Evolutionary conservation across 1,140 invertebrate genomes (phyloP), one percentile per base, ranked within the genome.

Genomic region (Glossosoma conforme): DNA sequence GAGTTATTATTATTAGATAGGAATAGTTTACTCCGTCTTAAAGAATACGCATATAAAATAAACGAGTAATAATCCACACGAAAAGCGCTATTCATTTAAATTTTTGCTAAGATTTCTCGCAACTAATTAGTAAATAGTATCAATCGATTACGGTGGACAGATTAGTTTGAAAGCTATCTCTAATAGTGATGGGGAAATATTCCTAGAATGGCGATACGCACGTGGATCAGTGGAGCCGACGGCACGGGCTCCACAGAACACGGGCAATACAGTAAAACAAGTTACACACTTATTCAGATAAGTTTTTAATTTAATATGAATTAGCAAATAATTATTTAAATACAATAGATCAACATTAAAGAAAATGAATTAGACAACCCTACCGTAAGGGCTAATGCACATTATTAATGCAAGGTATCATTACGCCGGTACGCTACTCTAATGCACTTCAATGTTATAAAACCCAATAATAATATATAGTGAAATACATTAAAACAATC

Each of bases 311-410:
- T 48, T 48, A 48, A 48, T 48, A 33, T 48, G 35, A 37, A 48
- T 48, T 48, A 48, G 46, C 46, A 48, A 48, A 48, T 48, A 48
- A 48, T 40, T 38, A 37, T 48, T 37, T 48, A 48, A 28, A 48
- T 48, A 48, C 46, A 48, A 48, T 48, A 48, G 30, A 41, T 41
- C 38, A 48, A 48, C 15, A 40, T 48, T 32, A 40, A 21, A 41
- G 36, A 25, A 36, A 46, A 35, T 46, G 35, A n/a, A 46, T 36
- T 36, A 21, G 30, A 36, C 38, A 48, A 48, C 24, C 36, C 25
- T 48, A 19, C 37, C 30, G 14, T 32, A 47, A 47, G 25, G 19
- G 25, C 8, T 38, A 18, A 37, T 47, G 35, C 35, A 13, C 43
- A 45, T 35, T 15, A n/a, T n/a, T n/a, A n/a, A n/a, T n/a, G n/a